Evolutionary conservation across 92 coral and sea anemone genomes (phyloP).

Genomic region (Palythoa grandiflora): DNA sequence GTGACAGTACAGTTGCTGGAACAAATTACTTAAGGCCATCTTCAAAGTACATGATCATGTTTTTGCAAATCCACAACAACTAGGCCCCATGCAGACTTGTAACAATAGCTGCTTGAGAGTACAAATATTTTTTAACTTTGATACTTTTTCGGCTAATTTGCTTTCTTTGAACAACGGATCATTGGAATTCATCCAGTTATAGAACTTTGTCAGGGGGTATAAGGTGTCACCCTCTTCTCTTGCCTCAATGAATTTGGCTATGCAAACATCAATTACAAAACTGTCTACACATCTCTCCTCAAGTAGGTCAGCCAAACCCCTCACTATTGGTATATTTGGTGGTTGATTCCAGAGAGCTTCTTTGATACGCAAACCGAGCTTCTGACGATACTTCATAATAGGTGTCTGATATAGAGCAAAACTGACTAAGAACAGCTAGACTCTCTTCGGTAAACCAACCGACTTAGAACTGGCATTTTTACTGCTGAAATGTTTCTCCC

Average conservation of each 20-base stretch:
- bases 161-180: neutral
- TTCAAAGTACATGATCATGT: constrained; percentile 46
- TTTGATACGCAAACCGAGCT: constrained; percentile 48
- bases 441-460: constrained; percentile 62
- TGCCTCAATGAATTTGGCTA: constrained; percentile 47
- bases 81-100: constrained; percentile 51
- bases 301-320: constrained; percentile 34
- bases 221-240: constrained; percentile 8
- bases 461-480: constrained; percentile 31
- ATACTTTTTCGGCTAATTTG: neutral
- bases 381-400: constrained; percentile 50
- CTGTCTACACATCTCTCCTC: constrained; percentile 66
- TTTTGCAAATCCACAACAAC: constrained; percentile 41
- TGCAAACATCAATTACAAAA: constrained; percentile 59
- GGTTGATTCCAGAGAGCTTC: constrained; percentile 61
- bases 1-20: constrained; percentile 27
- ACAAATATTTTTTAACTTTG: constrained; percentile 1
- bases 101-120: constrained; percentile 19
- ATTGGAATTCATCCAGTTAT: constrained; percentile 41
- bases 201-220: constrained; percentile 59
- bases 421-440: constrained; percentile 54
- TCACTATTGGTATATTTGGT: constrained; percentile 15
- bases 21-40: constrained; percentile 53
- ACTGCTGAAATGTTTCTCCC: constrained; percentile 51
- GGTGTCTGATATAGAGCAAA: constrained; percentile 40